A percentile compares a stretch with the other conserved stretches of the same genome.
phyloP scores from a whole-genome alignment of 2,797 vertebrate species.

The Clarias fuscus region DNA sequence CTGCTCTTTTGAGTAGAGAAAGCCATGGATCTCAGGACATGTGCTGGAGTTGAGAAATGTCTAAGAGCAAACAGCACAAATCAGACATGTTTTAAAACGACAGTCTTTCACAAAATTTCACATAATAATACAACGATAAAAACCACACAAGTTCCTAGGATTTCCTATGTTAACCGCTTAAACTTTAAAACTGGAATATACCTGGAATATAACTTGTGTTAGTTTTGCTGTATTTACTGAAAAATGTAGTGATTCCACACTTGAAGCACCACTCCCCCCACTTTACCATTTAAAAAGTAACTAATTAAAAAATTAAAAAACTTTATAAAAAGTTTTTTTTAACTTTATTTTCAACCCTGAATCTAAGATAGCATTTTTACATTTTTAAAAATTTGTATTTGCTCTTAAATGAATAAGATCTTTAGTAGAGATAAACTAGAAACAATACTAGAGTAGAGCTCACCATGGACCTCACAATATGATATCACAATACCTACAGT shows the following conservation, averaged over 20 bases:
- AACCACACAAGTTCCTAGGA: background rate
- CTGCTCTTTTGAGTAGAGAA: constrained; percentile 91
- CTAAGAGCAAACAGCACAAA: constrained; percentile 68
- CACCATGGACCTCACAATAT: too few species aligned
- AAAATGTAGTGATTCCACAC: background rate
- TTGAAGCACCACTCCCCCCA: background rate
- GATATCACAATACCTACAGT: too few species aligned
- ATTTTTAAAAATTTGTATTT: background rate
- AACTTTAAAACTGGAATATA: background rate
- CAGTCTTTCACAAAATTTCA: background rate
- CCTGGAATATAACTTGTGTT: background rate
- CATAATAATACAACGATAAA: background rate
- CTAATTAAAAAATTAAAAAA: background rate
- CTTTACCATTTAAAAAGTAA: background rate
- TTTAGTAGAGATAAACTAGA: background rate
- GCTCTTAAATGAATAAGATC: background rate
- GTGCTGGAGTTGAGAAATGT: constrained; percentile 92
- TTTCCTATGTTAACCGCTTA: background rate
- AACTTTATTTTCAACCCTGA: background rate
- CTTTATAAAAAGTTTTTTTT: too few species aligned
- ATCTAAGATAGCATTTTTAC: background rate
- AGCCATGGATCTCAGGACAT: constrained; percentile 94
- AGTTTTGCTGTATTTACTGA: background rate
- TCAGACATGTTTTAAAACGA: constrained; percentile 2
- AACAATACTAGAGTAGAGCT: too few species aligned